Base-by-base conservation (phyloP, 2,888 invertebrate genomes). In the Mantis religiosa region DNA sequence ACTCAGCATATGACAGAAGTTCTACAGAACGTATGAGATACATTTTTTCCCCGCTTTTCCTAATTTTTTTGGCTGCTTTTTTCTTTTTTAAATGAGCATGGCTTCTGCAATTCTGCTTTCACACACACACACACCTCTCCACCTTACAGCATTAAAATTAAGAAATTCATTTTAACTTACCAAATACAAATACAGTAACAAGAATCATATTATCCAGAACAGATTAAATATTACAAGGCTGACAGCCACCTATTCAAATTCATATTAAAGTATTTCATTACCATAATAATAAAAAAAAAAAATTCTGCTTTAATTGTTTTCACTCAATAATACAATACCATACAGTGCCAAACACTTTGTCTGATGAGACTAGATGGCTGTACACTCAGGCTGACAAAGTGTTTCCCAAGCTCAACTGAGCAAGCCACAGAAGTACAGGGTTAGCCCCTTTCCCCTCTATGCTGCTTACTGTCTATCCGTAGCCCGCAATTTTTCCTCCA, bases 401-500 rank as follows among this genome's bases (percentile, higher is more conserved):
- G 89, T 84, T 89, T 89, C 86, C 82, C 81, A 82, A 90, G 88
- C 84, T 83, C 28, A 87, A 82, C n/a, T 82, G 82, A 87, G 82
- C 34, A 41, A 81, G 88, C 88, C 85, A 82, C 34, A 84, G 84
- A 83, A 83, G 87, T 30, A 47, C 15, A 54, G 84, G 83, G 88
- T n/a, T 41, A 84, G 25, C 82, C 82, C 71, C 30, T 82, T n/a
- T 87, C 84, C 84, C 30, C 8, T 28, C 84, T 25, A n/a, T 28
- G 41, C 47, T 14, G 12, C 30, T 93, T 94, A 98, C 95, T 98
- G 97, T 95, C 98, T 97, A 95, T 98, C 98, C 92, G 98, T 98
- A 94, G 98, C 97, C 94, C 98, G 97, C 92, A 98, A 96, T 94
- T 98, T 98, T 94, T 98, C 98, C 93, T 98, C 98, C 91, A 98